Conservation (phyloP, 1,140 invertebrate species). For the Leguminivora glycinivorella region DNA sequence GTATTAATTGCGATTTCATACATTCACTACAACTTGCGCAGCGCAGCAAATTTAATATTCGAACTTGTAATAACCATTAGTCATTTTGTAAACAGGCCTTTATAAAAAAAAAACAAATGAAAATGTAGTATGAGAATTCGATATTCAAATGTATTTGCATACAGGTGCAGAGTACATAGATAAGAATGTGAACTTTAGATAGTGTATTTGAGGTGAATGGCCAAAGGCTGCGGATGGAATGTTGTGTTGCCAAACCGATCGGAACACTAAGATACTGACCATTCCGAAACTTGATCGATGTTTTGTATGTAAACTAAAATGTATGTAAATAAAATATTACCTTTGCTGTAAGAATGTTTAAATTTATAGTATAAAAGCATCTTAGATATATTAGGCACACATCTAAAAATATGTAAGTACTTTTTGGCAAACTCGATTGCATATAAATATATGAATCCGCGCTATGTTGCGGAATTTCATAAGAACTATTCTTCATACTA, state of each 20-base stretch:
- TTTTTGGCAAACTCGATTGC: too few relatives aligned
- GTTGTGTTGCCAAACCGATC: slow-evolving; percentile 4
- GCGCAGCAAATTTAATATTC: too few relatives aligned
- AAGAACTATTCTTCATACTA: too few relatives aligned
- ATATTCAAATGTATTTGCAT: not conserved
- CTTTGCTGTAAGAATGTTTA: not conserved
- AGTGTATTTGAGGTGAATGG: not conserved
- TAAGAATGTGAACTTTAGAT: not conserved
- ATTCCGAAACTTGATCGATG: not conserved
- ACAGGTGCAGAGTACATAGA: not conserved
- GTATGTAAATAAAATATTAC: not conserved
- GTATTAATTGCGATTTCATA: too few relatives aligned
- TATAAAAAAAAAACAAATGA: not conserved
- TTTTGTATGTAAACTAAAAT: not conserved
- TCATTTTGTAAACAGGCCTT: too few relatives aligned
- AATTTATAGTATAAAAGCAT: too few relatives aligned
- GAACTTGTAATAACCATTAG: too few relatives aligned
- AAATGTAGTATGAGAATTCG: not conserved
- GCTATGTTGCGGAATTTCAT: too few relatives aligned
- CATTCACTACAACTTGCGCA: too few relatives aligned
- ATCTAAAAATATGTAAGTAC: too few relatives aligned
- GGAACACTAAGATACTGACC: slow-evolving; percentile 5
- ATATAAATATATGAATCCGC: too few relatives aligned
- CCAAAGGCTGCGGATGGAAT: not conserved
- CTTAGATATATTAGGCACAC: too few relatives aligned